phyloP scores from a whole-genome alignment of 2,888 invertebrate species.

The Heliconius ethilla region DNA sequence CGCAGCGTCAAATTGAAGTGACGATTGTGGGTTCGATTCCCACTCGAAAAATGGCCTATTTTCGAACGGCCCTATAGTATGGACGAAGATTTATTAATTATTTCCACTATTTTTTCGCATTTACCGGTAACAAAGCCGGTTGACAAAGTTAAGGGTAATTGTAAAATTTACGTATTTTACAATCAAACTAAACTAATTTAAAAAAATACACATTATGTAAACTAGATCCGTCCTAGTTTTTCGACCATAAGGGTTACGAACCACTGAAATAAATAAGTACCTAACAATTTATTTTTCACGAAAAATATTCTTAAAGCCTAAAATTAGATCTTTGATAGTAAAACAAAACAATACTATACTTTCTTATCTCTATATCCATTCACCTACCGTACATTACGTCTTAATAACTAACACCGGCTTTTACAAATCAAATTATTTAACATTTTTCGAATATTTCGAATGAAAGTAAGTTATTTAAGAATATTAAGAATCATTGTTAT shows the following conservation, averaged over 20 bases:
- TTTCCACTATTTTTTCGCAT: no score
- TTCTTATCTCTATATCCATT: neutral
- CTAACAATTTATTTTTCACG: neutral
- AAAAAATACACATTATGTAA: neutral
- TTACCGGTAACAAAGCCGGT: no score
- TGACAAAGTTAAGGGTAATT: no score
- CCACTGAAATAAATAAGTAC: neutral
- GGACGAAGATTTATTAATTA: no score
- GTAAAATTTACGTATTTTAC: neutral
- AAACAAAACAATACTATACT: neutral
- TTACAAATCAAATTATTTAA: neutral
- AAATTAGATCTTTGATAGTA: neutral
- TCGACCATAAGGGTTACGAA: neutral
- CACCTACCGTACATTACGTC: neutral
- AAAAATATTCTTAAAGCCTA: neutral
- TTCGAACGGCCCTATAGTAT: neutral
- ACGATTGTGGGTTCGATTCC: no score
- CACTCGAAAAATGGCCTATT: neutral
- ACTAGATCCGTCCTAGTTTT: neutral
- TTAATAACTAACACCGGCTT: conserved; percentile 1
- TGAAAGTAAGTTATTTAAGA: neutral
- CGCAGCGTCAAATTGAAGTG: neutral
- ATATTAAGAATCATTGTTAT: neutral
- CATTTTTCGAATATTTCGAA: neutral
- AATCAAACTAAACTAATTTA: neutral